Evolutionary conservation across 2,113 vertebrate genomes (phyloP).

Genomic region (Mustelus asterias): DNA sequence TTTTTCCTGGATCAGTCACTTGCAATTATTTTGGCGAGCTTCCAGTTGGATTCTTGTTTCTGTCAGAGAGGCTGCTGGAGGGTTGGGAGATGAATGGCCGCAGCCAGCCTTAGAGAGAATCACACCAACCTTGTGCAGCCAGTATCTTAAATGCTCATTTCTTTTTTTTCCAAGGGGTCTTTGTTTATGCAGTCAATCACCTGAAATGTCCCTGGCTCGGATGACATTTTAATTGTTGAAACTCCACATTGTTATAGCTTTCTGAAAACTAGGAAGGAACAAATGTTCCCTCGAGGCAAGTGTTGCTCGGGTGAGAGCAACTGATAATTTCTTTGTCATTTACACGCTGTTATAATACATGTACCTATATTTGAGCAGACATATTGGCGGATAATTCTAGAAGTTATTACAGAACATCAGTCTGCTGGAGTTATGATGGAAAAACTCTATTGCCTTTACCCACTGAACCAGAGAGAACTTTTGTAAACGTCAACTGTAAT

Average conservation of each 20-base stretch:
- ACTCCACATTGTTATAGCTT: background rate
- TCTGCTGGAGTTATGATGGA: background rate
- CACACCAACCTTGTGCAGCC: background rate
- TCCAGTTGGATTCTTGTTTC: background rate
- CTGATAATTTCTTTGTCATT: background rate
- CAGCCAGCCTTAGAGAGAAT: background rate
- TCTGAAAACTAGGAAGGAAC: background rate
- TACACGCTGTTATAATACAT: background rate
- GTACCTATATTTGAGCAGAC: background rate
- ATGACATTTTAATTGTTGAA: background rate
- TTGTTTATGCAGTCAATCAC: background rate
- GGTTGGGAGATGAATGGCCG: background rate
- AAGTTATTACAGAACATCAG: background rate
- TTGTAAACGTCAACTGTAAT: background rate
- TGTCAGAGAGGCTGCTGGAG: background rate
- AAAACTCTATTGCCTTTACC: background rate
- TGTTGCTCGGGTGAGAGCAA: background rate
- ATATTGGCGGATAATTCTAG: background rate
- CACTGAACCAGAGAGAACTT: background rate
- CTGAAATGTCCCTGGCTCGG: background rate
- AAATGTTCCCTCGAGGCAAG: background rate
- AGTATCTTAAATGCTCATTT: background rate
- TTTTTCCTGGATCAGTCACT: background rate
- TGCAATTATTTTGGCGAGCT: background rate
- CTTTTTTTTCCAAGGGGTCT: background rate